Conservation (phyloP, 2,113 vertebrate genomes). For the Passer domesticus region DNA sequence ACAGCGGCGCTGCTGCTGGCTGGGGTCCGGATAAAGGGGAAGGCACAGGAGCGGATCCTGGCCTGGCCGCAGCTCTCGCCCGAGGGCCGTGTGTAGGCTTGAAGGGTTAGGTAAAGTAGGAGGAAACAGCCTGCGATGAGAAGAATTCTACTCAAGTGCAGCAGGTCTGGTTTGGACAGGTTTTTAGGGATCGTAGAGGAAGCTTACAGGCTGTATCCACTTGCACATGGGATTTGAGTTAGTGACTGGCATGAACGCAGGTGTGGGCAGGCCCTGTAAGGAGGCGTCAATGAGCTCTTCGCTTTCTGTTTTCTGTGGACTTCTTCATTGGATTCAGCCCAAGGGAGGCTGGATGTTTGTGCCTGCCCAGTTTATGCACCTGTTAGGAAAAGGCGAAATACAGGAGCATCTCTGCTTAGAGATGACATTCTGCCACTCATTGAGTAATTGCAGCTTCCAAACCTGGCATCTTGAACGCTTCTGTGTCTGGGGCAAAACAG, state of each 20-base stretch:
- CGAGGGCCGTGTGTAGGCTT: accelerated
- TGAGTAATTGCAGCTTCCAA: neutral
- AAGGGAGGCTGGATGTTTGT: neutral
- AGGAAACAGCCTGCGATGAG: neutral
- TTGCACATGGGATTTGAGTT: neutral
- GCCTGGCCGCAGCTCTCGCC: accelerated
- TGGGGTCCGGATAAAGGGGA: accelerated
- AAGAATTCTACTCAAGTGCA: neutral
- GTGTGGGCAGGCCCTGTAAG: neutral
- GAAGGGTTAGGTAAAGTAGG: neutral
- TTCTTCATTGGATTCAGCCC: neutral
- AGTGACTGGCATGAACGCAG: neutral
- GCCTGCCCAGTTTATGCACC: neutral
- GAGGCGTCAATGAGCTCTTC: neutral
- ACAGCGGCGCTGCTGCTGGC: neutral
- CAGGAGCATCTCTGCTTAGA: neutral
- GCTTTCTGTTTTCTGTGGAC: accelerated
- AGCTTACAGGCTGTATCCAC: neutral
- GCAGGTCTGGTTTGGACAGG: neutral
- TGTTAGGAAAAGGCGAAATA: neutral
- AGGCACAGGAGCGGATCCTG: accelerated
- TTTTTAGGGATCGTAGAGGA: neutral
- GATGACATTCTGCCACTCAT: accelerated
- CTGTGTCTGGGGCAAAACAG: neutral
- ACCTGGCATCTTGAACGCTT: neutral